Percentiles rank a stretch among this genome's conserved stretches.
Conservation (phyloP, 2,888 invertebrate genomes). For the Diaphora mendica region DNA sequence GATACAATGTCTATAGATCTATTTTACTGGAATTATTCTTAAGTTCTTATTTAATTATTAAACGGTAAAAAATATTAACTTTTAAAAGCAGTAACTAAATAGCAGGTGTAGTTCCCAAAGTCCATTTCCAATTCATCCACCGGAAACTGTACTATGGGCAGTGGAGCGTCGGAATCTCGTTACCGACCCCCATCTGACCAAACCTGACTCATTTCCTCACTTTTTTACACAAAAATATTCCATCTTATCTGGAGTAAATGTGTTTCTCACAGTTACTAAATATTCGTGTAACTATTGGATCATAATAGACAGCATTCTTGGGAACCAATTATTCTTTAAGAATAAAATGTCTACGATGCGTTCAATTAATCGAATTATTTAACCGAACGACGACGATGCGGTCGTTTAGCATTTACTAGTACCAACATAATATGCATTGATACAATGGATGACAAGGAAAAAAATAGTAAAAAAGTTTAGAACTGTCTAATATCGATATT, state of each 20-base stretch:
- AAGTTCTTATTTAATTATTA: neutral
- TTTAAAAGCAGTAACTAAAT: conserved; percentile 22
- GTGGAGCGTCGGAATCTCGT: conserved; percentile 74
- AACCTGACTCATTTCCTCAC: conserved; percentile 79
- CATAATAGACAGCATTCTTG: conserved; percentile 51
- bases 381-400: conserved; percentile 33
- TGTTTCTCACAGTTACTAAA: conserved; percentile 69
- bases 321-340: conserved; percentile 50
- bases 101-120: conserved; percentile 63
- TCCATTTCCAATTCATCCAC: conserved; percentile 57
- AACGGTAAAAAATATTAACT: neutral
- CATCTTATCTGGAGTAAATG: conserved; percentile 64
- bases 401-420: conserved; percentile 24
- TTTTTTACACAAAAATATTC: conserved; percentile 61
- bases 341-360: conserved; percentile 33
- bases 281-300: conserved; percentile 47
- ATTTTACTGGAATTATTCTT: neutral
- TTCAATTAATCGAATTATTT: conserved; percentile 48
- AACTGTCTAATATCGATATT: no score
- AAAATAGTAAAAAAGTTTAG: neutral
- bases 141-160: conserved; percentile 74
- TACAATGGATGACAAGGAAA: conserved; percentile 4
- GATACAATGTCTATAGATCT: neutral
- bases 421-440: conserved; percentile 13
- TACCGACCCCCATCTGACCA: conserved; percentile 66